Evolutionary conservation across 2,797 vertebrate genomes (phyloP).

Genomic region (Danio kyathit): DNA sequence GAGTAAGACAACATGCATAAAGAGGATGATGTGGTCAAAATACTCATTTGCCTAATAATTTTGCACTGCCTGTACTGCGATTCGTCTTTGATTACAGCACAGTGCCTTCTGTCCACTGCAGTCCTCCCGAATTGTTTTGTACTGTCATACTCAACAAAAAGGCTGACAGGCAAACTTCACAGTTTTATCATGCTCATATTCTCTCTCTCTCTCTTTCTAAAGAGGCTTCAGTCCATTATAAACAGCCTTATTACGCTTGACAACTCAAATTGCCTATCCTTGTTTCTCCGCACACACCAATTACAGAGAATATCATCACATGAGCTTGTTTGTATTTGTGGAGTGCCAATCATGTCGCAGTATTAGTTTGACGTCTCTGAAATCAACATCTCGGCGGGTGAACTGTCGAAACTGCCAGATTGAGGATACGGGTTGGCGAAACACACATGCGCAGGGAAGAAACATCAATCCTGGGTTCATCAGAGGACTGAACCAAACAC

Average conservation of each 20-base stretch:
- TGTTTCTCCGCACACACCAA: slow-evolving; percentile 63
- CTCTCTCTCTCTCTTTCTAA: slow-evolving; percentile 34
- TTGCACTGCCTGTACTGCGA: too few species aligned
- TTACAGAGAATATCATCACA: slow-evolving; percentile 62
- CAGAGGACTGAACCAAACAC: slow-evolving; percentile 42
- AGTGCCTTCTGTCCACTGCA: slow-evolving; percentile 72
- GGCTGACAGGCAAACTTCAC: not conserved
- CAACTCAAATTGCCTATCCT: slow-evolving; percentile 63
- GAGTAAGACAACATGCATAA: too few species aligned
- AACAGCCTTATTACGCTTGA: slow-evolving; percentile 63
- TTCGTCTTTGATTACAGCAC: not conserved
- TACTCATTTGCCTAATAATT: too few species aligned
- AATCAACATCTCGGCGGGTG: slow-evolving; percentile 57
- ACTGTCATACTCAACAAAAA: not conserved
- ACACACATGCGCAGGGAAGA: slow-evolving; percentile 22
- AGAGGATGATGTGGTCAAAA: too few species aligned
- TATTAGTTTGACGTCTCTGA: slow-evolving; percentile 51
- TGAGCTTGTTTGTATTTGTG: slow-evolving; percentile 63
- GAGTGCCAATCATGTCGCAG: slow-evolving; percentile 61
- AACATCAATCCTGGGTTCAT: slow-evolving; percentile 43
- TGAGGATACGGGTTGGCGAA: slow-evolving; percentile 32
- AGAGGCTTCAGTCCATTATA: slow-evolving; percentile 59
- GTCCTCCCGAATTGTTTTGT: slow-evolving; percentile 54
- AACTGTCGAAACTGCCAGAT: slow-evolving; percentile 57
- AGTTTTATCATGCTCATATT: not conserved